phyloP scores from a whole-genome alignment of 2,797 vertebrate genomes.

The Bradypus variegatus region DNA sequence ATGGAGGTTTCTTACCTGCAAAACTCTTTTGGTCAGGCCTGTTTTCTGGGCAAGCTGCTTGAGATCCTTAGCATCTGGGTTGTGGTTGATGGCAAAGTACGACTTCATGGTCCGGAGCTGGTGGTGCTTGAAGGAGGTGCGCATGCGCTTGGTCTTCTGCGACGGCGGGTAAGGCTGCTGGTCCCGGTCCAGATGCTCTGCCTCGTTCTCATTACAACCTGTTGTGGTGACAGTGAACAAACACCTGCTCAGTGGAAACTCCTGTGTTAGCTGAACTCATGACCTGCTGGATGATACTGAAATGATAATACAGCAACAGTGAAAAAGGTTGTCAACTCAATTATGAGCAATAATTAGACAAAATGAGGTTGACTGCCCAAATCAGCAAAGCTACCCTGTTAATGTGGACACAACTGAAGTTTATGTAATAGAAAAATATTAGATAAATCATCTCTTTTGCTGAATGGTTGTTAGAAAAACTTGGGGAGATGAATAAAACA shows the following conservation, averaged over 20 bases:
- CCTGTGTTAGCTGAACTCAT: neutral
- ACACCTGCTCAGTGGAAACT: neutral
- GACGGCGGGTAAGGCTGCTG: conserved; percentile 94
- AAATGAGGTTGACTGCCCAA: neutral
- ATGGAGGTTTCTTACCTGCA: conserved; percentile 90
- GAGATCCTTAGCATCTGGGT: conserved; percentile 99
- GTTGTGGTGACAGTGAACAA: conserved; percentile 42
- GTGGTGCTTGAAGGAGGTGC: conserved; percentile 99
- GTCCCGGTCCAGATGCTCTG: conserved; percentile 95
- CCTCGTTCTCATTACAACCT: conserved; percentile 98
- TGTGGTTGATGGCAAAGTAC: conserved; percentile 99
- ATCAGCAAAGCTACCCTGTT: neutral
- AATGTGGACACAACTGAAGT: neutral
- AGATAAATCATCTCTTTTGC: neutral
- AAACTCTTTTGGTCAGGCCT: conserved; percentile 98
- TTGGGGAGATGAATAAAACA: neutral
- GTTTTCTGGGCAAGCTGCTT: conserved; percentile 99
- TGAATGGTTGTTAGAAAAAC: neutral
- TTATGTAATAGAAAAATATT: neutral
- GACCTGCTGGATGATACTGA: neutral
- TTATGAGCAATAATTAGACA: neutral
- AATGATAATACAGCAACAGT: neutral
- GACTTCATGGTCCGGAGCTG: conserved; percentile 99
- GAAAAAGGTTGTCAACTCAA: neutral
- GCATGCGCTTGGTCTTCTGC: conserved; percentile 99